Evolutionary conservation across 2,797 vertebrate genomes (phyloP).

Genomic region (Sphenopsis melanotis): DNA sequence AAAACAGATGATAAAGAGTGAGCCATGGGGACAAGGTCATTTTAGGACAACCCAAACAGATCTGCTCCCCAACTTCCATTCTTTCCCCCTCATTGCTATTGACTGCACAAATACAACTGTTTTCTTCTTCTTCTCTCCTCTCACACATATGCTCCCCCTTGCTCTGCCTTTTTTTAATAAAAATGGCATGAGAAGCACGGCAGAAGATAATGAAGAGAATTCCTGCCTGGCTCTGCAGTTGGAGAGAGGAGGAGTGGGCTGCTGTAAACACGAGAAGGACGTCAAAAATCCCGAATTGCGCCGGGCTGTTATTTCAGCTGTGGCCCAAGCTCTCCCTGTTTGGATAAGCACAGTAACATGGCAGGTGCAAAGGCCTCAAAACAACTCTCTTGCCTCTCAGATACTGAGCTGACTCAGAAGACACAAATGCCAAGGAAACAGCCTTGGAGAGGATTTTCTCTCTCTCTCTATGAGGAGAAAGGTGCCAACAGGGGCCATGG

Average conservation of each 20-base stretch:
- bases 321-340: neutral
- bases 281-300: constrained; percentile 25
- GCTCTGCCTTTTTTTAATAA: constrained; percentile 50
- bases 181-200: constrained; percentile 47
- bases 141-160: neutral
- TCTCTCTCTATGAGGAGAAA: neutral
- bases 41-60: neutral
- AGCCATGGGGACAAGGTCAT: neutral
- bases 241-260: neutral
- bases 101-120: neutral
- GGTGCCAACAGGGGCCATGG: neutral
- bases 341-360: constrained; percentile 49
- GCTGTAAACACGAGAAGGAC: constrained; percentile 59
- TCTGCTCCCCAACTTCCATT: neutral
- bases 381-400: neutral
- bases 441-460: neutral
- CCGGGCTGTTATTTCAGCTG: constrained; percentile 72
- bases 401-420: neutral
- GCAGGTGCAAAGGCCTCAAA: constrained; percentile 61
- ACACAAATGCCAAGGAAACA: neutral
- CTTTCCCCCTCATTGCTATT: neutral
- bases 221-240: constrained; percentile 33
- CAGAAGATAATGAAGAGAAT: constrained; percentile 67
- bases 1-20: neutral
- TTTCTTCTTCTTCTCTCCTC: neutral